phyloP scores from a whole-genome alignment of 2,113 vertebrate genomes.

The Microcebus griseorufus region DNA sequence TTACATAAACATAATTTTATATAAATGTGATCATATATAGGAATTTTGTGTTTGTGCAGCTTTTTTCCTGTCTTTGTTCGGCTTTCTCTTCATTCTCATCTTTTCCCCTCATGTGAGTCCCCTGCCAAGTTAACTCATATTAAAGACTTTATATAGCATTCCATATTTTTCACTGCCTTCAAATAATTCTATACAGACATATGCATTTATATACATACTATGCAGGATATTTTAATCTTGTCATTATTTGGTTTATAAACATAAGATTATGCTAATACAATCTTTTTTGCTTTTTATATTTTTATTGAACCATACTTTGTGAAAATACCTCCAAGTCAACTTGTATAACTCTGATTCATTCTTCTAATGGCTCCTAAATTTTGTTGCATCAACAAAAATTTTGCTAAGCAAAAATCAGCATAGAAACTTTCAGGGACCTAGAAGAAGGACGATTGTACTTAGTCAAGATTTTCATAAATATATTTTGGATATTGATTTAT shows the following conservation, averaged over 20 bases:
- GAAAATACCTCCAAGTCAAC: not conserved
- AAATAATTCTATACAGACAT: not conserved
- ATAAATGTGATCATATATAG: not conserved
- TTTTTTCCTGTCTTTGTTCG: not conserved
- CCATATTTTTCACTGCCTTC: not conserved
- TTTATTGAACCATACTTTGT: not conserved
- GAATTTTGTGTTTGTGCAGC: not conserved
- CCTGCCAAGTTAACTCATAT: not conserved
- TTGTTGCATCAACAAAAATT: not conserved
- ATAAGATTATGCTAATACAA: not conserved
- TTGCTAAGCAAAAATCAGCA: slow-evolving; percentile 4
- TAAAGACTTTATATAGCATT: not conserved
- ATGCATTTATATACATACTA: not conserved
- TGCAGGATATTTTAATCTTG: not conserved
- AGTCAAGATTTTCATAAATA: not conserved
- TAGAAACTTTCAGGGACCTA: not conserved
- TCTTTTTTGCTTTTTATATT: not conserved
- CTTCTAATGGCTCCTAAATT: not conserved
- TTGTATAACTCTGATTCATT: not conserved
- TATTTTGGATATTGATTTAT: not conserved
- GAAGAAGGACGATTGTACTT: not conserved
- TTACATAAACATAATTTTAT: slow-evolving; percentile 14
- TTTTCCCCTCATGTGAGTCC: not conserved
- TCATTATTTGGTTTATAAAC: not conserved
- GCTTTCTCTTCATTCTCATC: not conserved